A percentile compares a stretch with the other conserved stretches of the same genome.
Conservation (phyloP, 2,113 vertebrate species). For the Rhea americana region DNA sequence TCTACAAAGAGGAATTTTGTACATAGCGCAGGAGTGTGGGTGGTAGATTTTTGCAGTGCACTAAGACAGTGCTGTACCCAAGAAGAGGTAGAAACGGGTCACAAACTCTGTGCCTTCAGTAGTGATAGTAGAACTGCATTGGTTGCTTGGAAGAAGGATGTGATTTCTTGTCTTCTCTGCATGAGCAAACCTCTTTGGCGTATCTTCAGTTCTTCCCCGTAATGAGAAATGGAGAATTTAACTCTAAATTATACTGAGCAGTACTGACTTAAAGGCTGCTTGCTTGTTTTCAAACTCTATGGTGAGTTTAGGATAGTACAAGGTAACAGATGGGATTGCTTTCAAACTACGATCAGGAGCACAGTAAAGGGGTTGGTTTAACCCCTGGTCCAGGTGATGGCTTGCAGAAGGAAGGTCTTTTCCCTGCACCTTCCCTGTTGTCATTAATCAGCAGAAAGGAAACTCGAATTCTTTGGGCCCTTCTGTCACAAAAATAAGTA, state of each 20-base stretch:
- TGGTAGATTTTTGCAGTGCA: accelerated
- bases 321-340: neutral
- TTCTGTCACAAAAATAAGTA: slow-evolving; percentile 46
- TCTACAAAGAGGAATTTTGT: neutral
- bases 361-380: neutral
- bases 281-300: accelerated
- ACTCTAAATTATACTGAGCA: neutral
- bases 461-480: slow-evolving; percentile 24
- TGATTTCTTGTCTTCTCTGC: neutral
- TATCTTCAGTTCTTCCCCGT: neutral
- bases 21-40: neutral
- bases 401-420: neutral
- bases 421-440: neutral
- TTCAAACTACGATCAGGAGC: neutral
- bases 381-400: neutral
- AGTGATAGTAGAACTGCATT: neutral
- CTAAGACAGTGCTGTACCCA: neutral
- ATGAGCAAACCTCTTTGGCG: accelerated
- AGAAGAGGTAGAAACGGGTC: neutral
- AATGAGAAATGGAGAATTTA: neutral
- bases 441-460: neutral
- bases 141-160: neutral
- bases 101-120: neutral
- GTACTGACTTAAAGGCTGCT: neutral
- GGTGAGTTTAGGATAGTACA: neutral